Base-by-base conservation (phyloP, 2,888 invertebrate genomes). In the Macropis europaea region DNA sequence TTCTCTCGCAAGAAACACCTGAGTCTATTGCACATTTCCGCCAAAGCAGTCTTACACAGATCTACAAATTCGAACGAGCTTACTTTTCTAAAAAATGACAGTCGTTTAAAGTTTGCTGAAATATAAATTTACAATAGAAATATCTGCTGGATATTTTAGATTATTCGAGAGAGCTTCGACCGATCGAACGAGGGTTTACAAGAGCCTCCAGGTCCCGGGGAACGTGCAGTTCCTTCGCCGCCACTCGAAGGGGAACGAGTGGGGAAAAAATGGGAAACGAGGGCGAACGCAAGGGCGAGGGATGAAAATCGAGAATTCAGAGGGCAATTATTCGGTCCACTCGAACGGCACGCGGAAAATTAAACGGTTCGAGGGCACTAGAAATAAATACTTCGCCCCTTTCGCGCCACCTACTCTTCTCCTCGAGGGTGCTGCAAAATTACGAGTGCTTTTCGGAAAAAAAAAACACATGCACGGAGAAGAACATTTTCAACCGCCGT, bases 331-430 rank as follows among this genome's bases (percentile, higher is more conserved):
- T 60, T 72, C 42, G 42, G 61, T 28, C 43, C 48, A 61, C 70
- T 75, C 52, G 57, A 74, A 70, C 57, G 15, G 59, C 54, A 67
- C 62, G 61, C 34, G 54, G 34, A 19, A 60, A 72, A 76, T 76
- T 76, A 76, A 76, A 76, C 57, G 69, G 40, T 61, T 67, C 53
- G 50, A 67, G 60, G 54, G 48, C 56, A n/a, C 60, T 72, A 17
- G 38, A 72, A 63, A 63, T 73, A 74, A 75, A 75, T 74, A 74
- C 60, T 64, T 69, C 48, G 59, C 47, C 59, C 17, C 40, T 62
- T 66, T 66, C 28, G 34, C 42, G 57, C 40, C 50, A 52, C 50
- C 50, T 45, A 61, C 48, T 61, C 59, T 36, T 9, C 45, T 60
- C 56, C 45, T 60, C 56, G 61, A 73, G 72, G 67, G 40, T 53